Base-by-base conservation (phyloP, 2,113 vertebrate species). In the Datnioides undecimradiatus region DNA sequence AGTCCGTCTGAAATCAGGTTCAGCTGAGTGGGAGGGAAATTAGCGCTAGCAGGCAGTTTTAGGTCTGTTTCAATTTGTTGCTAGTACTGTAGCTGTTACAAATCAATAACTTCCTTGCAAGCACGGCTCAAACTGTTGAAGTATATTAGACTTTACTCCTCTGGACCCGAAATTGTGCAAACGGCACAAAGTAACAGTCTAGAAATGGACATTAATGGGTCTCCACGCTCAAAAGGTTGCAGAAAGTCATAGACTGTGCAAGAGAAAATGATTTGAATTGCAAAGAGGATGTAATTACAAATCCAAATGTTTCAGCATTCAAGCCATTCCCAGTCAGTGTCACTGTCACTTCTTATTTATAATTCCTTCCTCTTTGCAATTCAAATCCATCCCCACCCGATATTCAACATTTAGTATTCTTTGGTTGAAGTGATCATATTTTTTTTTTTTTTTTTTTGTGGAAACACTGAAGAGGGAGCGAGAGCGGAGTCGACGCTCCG, bases 251-350 rank as follows among this genome's bases (percentile, higher is more conserved):
- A 6, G 64, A 51, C 60, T 43, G 51, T 8, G 73, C 62, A 5
- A 25, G 62, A 49, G 19, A 58, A n/a, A 65, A 38, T n/a, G 19
- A 88, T 90, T 75, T 84, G 81, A 88, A 84, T 78, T 86, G 83
- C 86, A 88, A 86, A 90, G 60, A 54, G 43, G 79, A 49, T 43
- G 69, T 62, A 78, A 87, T 87, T 88, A 88, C 78, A 74, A 84
- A 88, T 77, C 78, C 69, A 88, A 87, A 80, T 73, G 83, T 87
- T 89, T 82, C 67, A 74, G 77, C 46, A 55, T 63, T 34, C 48
- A 13, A 84, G 78, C 68, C 70, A 43, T 63, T 74, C 74, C 29
- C 67, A 63, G 65, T 68, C 76, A 67, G 54, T 72, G 74, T 75
- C 80, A 77, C 64, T 80, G 85, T 82, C 80, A 45, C 87, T 68